Percentiles rank a stretch among this genome's conserved stretches.
Conservation (phyloP, 1,140 invertebrate species). For the Stegodyphus mimosarum region DNA sequence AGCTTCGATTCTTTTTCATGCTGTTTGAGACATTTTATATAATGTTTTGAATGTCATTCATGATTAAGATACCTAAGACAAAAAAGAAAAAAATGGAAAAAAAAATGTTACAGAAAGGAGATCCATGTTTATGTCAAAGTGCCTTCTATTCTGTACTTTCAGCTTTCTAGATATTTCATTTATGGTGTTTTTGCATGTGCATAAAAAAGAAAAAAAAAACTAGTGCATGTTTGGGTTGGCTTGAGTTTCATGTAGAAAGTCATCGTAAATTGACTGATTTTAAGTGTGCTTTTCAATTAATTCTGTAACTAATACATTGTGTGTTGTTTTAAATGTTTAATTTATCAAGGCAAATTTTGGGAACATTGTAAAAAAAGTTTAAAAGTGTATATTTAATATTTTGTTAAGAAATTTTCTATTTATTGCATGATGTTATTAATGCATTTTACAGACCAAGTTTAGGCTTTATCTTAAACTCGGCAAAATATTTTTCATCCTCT, state of each 20-base stretch:
- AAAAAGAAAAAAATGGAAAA: background rate
- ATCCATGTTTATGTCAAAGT: slow-evolving; percentile 20
- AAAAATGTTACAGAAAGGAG: background rate
- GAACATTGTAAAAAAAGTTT: background rate
- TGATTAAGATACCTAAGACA: background rate
- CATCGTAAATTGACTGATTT: background rate
- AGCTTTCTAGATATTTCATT: slow-evolving; percentile 10
- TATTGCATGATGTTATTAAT: too few relatives aligned
- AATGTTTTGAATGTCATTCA: background rate
- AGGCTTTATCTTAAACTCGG: too few relatives aligned
- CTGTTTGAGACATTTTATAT: slow-evolving; percentile 7
- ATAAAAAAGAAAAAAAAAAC: background rate
- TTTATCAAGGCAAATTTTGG: background rate
- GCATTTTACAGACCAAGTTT: too few relatives aligned
- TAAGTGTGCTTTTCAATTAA: background rate
- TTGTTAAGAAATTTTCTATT: too few relatives aligned
- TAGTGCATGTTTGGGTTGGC: too few relatives aligned
- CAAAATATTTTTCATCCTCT: too few relatives aligned
- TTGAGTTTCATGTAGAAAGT: background rate
- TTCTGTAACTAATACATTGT: background rate
- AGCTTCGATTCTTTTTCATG: slow-evolving; percentile 23
- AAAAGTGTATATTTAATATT: too few relatives aligned
- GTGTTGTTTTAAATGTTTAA: background rate
- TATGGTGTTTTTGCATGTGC: background rate
- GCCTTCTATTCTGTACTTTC: slow-evolving; percentile 34